Evolutionary conservation across 2,888 invertebrate genomes (phyloP).

Genomic region (Ernsta delagoae): DNA sequence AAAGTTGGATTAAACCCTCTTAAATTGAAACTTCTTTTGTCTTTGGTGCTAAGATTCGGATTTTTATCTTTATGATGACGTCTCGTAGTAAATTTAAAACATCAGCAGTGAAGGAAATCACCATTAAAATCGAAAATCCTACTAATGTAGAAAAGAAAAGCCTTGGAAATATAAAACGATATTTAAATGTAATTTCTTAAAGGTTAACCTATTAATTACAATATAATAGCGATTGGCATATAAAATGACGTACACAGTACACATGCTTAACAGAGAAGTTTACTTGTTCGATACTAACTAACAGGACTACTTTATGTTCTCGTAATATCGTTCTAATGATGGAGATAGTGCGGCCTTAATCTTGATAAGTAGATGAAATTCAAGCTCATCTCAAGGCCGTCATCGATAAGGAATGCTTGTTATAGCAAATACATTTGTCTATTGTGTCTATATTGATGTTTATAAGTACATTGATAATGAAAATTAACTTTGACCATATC

Average conservation of each 20-base stretch:
- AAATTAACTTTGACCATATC: neutral
- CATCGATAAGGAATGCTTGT: constrained; percentile 60
- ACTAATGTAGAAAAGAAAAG: too few species aligned
- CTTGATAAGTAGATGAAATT: constrained; percentile 70
- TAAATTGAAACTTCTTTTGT: neutral
- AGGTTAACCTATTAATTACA: too few species aligned
- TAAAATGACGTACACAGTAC: too few species aligned
- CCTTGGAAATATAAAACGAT: too few species aligned
- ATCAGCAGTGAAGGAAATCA: neutral
- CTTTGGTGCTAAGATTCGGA: neutral
- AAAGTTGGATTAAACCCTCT: neutral
- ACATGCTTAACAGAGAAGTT: constrained; percentile 12
- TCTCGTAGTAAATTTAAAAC: neutral
- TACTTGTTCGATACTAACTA: constrained; percentile 25
- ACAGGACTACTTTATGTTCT: constrained; percentile 25
- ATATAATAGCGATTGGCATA: too few species aligned
- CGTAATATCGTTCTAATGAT: constrained; percentile 47
- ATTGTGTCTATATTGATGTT: constrained; percentile 24
- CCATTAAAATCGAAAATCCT: neutral
- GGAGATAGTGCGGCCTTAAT: constrained; percentile 59
- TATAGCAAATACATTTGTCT: constrained; percentile 16
- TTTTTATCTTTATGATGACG: neutral
- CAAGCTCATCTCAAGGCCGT: constrained; percentile 68
- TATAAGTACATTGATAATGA: neutral
- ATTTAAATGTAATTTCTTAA: too few species aligned